Evolutionary conservation across 1,140 invertebrate genomes (phyloP).

Genomic region (Cherax destructor): DNA sequence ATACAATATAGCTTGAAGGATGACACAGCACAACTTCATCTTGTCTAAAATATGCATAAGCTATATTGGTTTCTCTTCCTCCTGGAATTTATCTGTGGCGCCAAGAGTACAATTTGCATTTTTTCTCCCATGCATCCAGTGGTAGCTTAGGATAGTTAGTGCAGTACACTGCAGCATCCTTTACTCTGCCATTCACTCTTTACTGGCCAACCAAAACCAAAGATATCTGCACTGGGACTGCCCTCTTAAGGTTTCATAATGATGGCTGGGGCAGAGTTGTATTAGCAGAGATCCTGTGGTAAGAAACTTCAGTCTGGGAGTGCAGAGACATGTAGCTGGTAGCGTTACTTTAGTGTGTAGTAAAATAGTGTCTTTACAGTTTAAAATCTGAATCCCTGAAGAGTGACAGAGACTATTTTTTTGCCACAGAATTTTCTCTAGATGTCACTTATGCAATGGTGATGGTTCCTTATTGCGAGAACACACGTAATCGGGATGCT

Average conservation of each 20-base stretch:
- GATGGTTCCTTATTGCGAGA: slow-evolving; percentile 35
- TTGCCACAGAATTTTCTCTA: slow-evolving; percentile 48
- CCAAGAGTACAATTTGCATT: slow-evolving; percentile 68
- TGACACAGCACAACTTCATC: background rate
- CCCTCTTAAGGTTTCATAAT: background rate
- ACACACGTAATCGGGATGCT: background rate
- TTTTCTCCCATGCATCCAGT: slow-evolving; percentile 44
- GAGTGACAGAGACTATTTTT: slow-evolving; percentile 63
- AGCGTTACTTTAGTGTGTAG: slow-evolving; percentile 55
- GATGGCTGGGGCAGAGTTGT: slow-evolving; percentile 1
- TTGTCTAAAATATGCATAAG: background rate
- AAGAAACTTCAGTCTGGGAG: slow-evolving; percentile 19
- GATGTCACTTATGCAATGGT: slow-evolving; percentile 27
- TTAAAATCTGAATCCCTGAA: slow-evolving; percentile 50
- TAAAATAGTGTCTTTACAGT: slow-evolving; percentile 58
- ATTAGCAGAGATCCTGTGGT: slow-evolving; percentile 13
- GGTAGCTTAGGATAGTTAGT: slow-evolving; percentile 47
- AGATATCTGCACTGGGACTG: slow-evolving; percentile 33
- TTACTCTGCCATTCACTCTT: slow-evolving; percentile 36
- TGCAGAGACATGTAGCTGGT: slow-evolving; percentile 43
- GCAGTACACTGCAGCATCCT: slow-evolving; percentile 47
- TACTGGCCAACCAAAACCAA: slow-evolving; percentile 56
- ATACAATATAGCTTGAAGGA: background rate
- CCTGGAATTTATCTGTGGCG: slow-evolving; percentile 56
- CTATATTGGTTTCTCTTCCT: slow-evolving; percentile 38